Conservation (phyloP, 2,797 vertebrate species). For the Corythornis leucogaster region DNA sequence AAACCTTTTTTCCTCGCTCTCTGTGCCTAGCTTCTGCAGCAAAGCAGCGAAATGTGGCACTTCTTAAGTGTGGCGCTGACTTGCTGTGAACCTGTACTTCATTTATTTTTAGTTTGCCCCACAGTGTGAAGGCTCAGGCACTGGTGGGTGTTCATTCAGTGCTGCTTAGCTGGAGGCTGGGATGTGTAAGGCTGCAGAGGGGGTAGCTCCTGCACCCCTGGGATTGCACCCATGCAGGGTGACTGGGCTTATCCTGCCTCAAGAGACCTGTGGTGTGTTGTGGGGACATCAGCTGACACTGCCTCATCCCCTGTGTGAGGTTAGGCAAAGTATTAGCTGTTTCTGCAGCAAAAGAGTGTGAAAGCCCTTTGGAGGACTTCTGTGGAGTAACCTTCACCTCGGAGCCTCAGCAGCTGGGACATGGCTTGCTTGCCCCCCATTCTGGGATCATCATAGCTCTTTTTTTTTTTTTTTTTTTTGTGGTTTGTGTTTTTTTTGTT, state of each 20-base stretch:
- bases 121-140: neutral
- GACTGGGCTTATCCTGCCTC: neutral
- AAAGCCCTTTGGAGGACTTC: neutral
- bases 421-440: neutral
- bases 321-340: neutral
- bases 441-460: neutral
- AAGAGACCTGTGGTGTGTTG: rapidly evolving
- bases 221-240: neutral
- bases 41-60: neutral
- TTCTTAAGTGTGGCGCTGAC: neutral
- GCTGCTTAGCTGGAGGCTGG: neutral
- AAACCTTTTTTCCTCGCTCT: neutral
- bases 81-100: neutral
- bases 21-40: neutral
- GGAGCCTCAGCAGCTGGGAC: neutral
- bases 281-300: neutral
- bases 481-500: too few species aligned
- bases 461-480: neutral
- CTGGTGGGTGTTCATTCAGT: rapidly evolving
- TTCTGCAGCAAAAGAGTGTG: neutral
- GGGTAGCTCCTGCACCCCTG: neutral
- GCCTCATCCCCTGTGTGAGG: rapidly evolving
- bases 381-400: neutral
- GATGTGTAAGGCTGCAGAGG: neutral
- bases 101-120: conserved; percentile 25